Evolutionary conservation across 2,888 invertebrate species (phyloP), one percentile per base, ranked within the genome.

Genomic region (Zele albiditarsus): DNA sequence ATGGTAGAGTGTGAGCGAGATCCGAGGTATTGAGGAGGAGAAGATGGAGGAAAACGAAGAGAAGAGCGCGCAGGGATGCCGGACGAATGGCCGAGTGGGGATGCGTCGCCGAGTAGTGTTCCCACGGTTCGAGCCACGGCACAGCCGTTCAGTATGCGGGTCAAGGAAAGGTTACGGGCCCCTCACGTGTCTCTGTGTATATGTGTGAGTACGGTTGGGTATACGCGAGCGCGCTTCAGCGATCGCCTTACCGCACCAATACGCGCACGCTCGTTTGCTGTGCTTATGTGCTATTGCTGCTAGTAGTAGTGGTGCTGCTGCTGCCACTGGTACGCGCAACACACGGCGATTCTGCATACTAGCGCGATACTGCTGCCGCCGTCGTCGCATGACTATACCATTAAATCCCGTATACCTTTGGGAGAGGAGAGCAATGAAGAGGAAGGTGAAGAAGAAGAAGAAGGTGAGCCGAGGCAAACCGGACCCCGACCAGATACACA

Each of bases 101-200:
- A 86, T 83, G 86, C 86, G 86, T 88, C 87, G 86, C 82, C 86
- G 86, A 87, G 89, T 85, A 84, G 87, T 87, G 88, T 88, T 89
- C 91, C 89, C 91, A 91, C 92, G 91, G 91, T 91, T 92, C 91
- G 90, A 91, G 91, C 90, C 91, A 90, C 91, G 90, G 91, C 91
- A 91, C 90, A 91, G 91, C 91, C 88, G 91, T 90, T 91, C 91
- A 91, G 91, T 91, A 92, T 91, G 91, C 92, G 91, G 91, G 91
- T 91, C 91, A 91, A 92, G 91, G 92, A 91, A 91, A 91, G 91
- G 91, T 91, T 91, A 91, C 90, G 85, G 84, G 69, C 85, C 84
- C 82, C 84, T 67, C 71, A 66, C 68, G 76, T 78, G 80, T 73
- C 49, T 71, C 75, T 79, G 74, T 77, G 71, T 70, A 57, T 73